Conservation (phyloP, 1,140 invertebrate species). For the Ceratosolen solmsi region DNA sequence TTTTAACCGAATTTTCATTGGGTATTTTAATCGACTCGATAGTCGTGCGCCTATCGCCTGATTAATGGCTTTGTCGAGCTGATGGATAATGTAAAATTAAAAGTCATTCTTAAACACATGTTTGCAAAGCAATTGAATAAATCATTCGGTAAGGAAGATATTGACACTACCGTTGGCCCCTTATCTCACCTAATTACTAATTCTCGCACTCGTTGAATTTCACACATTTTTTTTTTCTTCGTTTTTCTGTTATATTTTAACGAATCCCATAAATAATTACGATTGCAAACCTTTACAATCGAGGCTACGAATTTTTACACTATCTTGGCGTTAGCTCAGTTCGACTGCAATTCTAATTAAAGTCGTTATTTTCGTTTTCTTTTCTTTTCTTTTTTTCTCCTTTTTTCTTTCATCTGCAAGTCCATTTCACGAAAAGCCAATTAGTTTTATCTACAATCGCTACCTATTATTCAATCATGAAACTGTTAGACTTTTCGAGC, state of each 20-base stretch:
- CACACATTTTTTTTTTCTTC: neutral
- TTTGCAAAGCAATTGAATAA: neutral
- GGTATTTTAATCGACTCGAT: neutral
- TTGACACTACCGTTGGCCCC: neutral
- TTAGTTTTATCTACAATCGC: conserved; percentile 37
- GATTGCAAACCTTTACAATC: neutral
- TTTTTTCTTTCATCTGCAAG: neutral
- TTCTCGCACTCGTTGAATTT: neutral
- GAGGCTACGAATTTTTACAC: neutral
- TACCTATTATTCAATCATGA: neutral
- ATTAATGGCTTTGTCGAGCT: neutral
- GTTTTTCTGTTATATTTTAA: neutral
- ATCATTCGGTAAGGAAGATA: neutral
- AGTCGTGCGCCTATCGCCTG: neutral
- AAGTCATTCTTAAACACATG: neutral
- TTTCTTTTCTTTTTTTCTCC: too few relatives aligned
- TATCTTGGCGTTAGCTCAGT: neutral
- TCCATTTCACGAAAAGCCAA: conserved; percentile 30
- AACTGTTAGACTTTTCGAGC: neutral
- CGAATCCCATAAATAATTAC: neutral
- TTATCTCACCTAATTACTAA: neutral
- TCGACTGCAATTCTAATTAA: conserved; percentile 1
- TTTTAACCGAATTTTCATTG: neutral
- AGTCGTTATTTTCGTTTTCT: neutral
- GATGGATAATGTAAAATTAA: neutral